Base-by-base conservation (phyloP, 2,888 invertebrate genomes). In the Campopleginae sp. region DNA sequence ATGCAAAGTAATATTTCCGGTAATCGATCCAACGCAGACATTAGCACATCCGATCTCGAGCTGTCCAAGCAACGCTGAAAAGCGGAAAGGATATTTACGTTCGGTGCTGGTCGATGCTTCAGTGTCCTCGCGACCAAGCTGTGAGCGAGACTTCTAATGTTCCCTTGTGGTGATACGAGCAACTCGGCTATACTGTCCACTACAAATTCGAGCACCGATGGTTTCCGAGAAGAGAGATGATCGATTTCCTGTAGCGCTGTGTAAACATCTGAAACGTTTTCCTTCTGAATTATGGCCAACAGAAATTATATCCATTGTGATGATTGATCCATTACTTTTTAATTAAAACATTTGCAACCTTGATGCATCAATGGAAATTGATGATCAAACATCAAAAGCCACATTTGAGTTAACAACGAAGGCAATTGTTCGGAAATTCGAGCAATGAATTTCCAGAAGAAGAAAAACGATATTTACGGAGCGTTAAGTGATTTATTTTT, bases 21-120 rank as follows among this genome's bases (percentile, higher is more conserved):
- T 71, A 99, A 94, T 92, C 96, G 96, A 87, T 98, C 98, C 66
- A 98, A 95, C 42, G 97, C 96, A 0, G 97, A 96, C 88, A 96
- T 95, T 0, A 97, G 96, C 54, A 98, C 95, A 86, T 98, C 97
- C 0, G 97, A 96, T 91, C 97, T 96, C 63, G 95, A 95, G 85
- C 96, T 97, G 88, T 98, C 96, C 80, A 99, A 94, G 92, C 98
- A 98, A 89, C 97, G 96, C 80, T 98, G 95, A 90, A 97, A 96
- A 0, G 97, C 96, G 63, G 97, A 96, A 2, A 98, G 94, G 86
- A 97, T 97, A 78, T 95, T 95, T 23, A 95, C 94, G 82, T 95
- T 95, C 0, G 95, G 94, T 1, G 94, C 94, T 0, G 96, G 96
- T 91, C 96, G 95, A 90, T 96, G 95, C 88, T 96, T 96, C 38